Base-by-base conservation (phyloP, 2,797 vertebrate genomes). In the Galagoides demidoff region DNA sequence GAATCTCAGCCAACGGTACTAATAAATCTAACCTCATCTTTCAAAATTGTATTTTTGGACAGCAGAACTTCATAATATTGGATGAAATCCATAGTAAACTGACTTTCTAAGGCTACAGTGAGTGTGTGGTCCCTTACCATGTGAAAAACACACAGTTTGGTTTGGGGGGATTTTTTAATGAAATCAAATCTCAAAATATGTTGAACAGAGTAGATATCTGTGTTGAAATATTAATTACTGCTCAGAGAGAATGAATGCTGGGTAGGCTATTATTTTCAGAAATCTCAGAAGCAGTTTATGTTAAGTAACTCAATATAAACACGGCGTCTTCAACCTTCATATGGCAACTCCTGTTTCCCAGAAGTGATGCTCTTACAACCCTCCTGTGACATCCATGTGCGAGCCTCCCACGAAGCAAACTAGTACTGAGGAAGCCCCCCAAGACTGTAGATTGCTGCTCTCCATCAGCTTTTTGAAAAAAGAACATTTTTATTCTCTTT, bases 41-140 rank as follows among this genome's bases (percentile, higher is more conserved):
- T 93, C 94, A 71, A 91, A 96, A 95, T 45, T 43, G 34, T 68
- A 7, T 10, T 97, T 96, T 85, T 96, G 96, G 96, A 88, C 81
- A 70, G 84, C 37, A 77, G 90, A 71, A 73, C 87, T 63, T 49
- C 64, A 16, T 66, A 39, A 79, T n/a, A 17, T 85, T 96, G 96
- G 96, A 95, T 2, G 5, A 63, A 25, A 95, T 34, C 86, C 96
- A 95, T n/a, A 31, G 77, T 91, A 97, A 95, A 96, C 19, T 0
- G 59, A 79, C 43, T 74, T 84, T 92, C 27, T 23, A 25, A 27
- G 66, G 59, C 88, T 43, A 76, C 3, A 59, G 84, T 29, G 87
- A 52, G 31, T 94, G 96, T 93, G 90, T 81, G 96, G 95, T 96
- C 97, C 76, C 78, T 63, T 0, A 13, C 22, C 10, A 23, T 2